Base-by-base conservation (phyloP, 1,140 invertebrate genomes). In the Drosophila pandora region DNA sequence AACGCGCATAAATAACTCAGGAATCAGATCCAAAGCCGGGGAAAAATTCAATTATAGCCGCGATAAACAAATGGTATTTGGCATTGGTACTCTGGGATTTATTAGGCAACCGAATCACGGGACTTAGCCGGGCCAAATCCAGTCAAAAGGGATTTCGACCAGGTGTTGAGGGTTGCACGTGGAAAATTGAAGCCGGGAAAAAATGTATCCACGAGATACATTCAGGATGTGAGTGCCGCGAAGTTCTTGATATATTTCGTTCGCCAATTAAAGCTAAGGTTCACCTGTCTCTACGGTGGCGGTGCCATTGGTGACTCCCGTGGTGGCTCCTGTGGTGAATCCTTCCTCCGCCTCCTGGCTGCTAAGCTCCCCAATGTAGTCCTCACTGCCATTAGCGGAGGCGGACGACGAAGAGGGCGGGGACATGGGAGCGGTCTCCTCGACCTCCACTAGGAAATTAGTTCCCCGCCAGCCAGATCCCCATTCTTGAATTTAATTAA, bases 361-460 rank as follows among this genome's bases (percentile, higher is more conserved):
- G 61, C 53, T 58, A 48, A 89, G 76, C 23, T 82, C 78, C 2
- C 57, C 50, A 21, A 67, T 45, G 48, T 90, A 91, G 22, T 91
- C 90, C 47, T 87, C 83, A 49, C 63, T 63, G 60, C 61, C 63
- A 52, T 76, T 65, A 57, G 70, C 54, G 34, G 69, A 32, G 0
- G 50, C 52, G 8, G 60, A 56, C 10, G 71, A 64, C 2, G 64
- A 61, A 6, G 59, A 60, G 30, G 76, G 55, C 12, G 76, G 60
- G 7, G 79, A 74, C 53, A 79, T 82, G 68, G 76, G 73, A 2
- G 76, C 80, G 28, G 90, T 90, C 48, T 91, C 74, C 34, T 91
- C 90, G 39, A 91, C 85, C 69, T 91, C 90, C n/a, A 91, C 90
- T 3, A 91, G 78, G 73, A 91, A 91, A 48, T 91, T 91, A 55